Conservation (phyloP, 2,797 vertebrate genomes). For the Dromococcyx pavoninus region DNA sequence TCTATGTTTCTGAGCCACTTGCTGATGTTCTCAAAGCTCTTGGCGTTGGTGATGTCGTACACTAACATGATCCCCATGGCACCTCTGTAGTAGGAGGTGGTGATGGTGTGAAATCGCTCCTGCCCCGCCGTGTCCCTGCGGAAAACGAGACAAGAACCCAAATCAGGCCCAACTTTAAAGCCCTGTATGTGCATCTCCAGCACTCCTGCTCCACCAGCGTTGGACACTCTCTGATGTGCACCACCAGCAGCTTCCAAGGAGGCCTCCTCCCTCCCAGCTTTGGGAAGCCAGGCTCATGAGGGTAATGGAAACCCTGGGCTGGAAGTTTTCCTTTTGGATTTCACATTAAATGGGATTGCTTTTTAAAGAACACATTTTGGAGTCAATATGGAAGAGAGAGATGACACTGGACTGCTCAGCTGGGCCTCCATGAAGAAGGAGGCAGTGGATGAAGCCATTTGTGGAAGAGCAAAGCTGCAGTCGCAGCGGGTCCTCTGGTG, state of each 20-base stretch:
- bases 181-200: too few relatives aligned
- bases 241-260: background rate
- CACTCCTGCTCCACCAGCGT: too few relatives aligned
- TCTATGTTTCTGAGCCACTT: constrained; percentile 99
- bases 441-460: background rate
- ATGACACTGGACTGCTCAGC: background rate
- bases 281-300: background rate
- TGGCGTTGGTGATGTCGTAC: constrained; percentile 98
- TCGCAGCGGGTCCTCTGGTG: background rate
- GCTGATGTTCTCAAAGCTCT: constrained; percentile 99
- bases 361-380: background rate
- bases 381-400: background rate
- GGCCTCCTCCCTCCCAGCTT: background rate
- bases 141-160: background rate
- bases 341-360: background rate
- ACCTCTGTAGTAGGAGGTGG: constrained; percentile 98
- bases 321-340: background rate
- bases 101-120: constrained; percentile 99
- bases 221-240: background rate
- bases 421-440: accelerated
- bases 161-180: background rate
- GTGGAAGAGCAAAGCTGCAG: background rate
- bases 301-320: background rate
- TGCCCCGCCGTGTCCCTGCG: constrained; percentile 96
- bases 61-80: constrained; percentile 99